These are phyloP conservation scores for Drosophila ustulata DNA, from an alignment of 2,888 invertebrate species.

Conservation along the genomic window DNA sequence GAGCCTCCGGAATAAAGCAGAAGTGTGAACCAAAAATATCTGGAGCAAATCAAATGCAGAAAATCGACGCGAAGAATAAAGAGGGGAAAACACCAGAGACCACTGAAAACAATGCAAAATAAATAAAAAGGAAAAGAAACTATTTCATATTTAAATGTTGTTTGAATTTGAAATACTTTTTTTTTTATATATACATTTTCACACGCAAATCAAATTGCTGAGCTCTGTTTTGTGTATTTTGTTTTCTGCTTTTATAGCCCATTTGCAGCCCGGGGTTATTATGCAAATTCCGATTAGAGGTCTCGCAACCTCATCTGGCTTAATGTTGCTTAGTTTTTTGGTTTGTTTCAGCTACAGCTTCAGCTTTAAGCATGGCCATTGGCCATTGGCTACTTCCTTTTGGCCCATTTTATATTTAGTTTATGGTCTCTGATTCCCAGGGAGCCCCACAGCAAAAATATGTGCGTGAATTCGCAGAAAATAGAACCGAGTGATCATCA, in stretches of 20 bases:
- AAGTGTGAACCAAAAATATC: conserved; percentile 78
- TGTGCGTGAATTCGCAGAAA: no score
- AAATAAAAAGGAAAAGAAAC: conserved; percentile 21
- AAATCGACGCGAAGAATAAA: conserved; percentile 26
- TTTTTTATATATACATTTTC: conserved; percentile 55
- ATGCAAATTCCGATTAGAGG: conserved; percentile 59
- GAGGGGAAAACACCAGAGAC: conserved; percentile 22
- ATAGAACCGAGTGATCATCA: neutral
- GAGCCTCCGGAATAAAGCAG: conserved; percentile 60
- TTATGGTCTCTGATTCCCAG: conserved; percentile 25
- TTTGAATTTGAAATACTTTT: conserved; percentile 10
- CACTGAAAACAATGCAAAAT: conserved; percentile 20
- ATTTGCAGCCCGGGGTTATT: conserved; percentile 45
- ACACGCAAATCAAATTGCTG: conserved; percentile 69
- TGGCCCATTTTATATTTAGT: conserved; percentile 30
- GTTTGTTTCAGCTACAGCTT: neutral
- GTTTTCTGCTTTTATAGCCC: conserved; percentile 21
- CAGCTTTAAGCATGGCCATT: neutral
- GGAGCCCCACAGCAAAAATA: neutral
- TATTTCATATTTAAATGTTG: conserved; percentile 5
- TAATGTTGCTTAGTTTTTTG: conserved; percentile 9
- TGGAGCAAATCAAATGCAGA: conserved; percentile 77
- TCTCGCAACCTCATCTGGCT: conserved; percentile 16
- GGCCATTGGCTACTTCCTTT: conserved; percentile 30
- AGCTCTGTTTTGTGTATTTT: conserved; percentile 8